Base-by-base conservation (phyloP, 2,888 invertebrate species). In the Lasioglossum malachurum region DNA sequence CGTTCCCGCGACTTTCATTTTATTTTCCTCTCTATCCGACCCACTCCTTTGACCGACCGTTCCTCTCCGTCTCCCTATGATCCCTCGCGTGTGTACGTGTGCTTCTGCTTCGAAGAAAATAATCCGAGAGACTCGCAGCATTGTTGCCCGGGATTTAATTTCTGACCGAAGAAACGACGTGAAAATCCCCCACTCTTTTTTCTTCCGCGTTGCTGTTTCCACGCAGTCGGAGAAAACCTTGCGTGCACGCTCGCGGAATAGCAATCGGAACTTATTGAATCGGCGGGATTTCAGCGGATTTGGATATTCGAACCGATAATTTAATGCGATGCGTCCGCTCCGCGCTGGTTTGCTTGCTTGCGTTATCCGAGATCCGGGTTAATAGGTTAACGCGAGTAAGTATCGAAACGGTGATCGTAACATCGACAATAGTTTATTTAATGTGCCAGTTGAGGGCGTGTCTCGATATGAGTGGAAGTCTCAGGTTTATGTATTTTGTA, bases 111-210 rank as follows among this genome's bases (percentile, higher is more conserved):
- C 80, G 80, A 87, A 87, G 76, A 71, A 87, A 87, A 83, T 87
- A 87, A 83, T 87, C 87, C 86, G 44, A 53, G 78, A 71, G 75
- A 82, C 78, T 53, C 78, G 69, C 78, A 57, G 79, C 87, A 87
- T 87, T 87, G 87, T 86, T 79, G 81, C 71, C 19, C 60, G 19
- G 73, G 67, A 85, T 82, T 86, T 87, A 79, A 87, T 87, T 86
- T 81, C 78, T 80, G 72, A 35, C 76, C 76, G 73, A 82, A 77
- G 87, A 77, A 82, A 86, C 78, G 67, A 78, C 60, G 78, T 67
- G 87, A 82, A 76, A 86, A 86, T 71, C 16, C 41, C 31, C 19
- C 31, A 19, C n/a, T 46, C 16, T 46, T 46, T 35, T 44, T 35
- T 23, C 2, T 35, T 23, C 2, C 14, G 12, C 10, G n/a, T 19